A percentile compares a stretch with the other conserved stretches of the same genome.
These are phyloP conservation scores for Xenus cinereus DNA, from an alignment of 2,113 vertebrate species.

Conservation along the genomic window DNA sequence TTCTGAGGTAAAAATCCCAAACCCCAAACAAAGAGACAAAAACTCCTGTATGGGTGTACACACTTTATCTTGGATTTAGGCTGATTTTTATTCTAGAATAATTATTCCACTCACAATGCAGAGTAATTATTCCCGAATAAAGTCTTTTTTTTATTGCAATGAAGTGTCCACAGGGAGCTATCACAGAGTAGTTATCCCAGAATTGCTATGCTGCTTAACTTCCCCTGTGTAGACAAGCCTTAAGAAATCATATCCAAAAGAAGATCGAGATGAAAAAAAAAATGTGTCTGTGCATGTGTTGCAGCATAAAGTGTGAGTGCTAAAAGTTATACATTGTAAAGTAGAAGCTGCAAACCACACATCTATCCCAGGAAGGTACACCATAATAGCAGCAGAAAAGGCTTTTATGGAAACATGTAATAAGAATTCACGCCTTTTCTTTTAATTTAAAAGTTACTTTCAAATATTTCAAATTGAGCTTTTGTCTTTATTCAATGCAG, in stretches of 20 bases:
- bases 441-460: slow-evolving; percentile 11
- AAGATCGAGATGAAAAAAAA: not conserved
- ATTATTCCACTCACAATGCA: slow-evolving; percentile 52
- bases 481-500: slow-evolving; percentile 23
- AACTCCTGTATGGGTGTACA: not conserved
- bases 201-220: slow-evolving; percentile 51
- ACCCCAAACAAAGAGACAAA: not conserved
- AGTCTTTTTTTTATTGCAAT: slow-evolving; percentile 50
- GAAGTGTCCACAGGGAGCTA: slow-evolving; percentile 57
- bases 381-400: not conserved
- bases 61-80: slow-evolving; percentile 13
- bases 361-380: not conserved
- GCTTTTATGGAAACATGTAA: not conserved
- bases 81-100: slow-evolving; percentile 56
- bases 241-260: slow-evolving; percentile 40
- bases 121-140: slow-evolving; percentile 60
- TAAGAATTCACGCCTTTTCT: not conserved
- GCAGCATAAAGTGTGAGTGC: not conserved
- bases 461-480: slow-evolving; percentile 4
- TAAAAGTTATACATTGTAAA: slow-evolving; percentile 16
- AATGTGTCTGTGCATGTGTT: not conserved
- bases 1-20: not conserved
- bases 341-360: slow-evolving; percentile 29
- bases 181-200: slow-evolving; percentile 48
- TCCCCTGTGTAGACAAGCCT: not conserved